These are phyloP conservation scores for Sphaerophoria taeniata DNA, from an alignment of 2,888 invertebrate species.

Conservation along the genomic window DNA sequence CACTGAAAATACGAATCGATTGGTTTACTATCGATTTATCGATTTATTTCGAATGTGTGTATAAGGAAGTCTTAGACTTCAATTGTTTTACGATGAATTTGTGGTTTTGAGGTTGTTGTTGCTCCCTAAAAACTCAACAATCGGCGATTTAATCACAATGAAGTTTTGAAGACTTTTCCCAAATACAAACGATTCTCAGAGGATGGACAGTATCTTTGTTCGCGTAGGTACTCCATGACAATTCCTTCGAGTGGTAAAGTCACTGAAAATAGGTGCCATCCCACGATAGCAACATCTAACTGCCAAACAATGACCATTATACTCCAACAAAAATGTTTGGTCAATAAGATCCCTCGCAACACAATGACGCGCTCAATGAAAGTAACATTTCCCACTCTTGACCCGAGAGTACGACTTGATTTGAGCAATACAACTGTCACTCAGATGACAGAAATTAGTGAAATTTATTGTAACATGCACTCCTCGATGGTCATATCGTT, in stretches of 20 bases:
- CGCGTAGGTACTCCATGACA: too few relatives aligned
- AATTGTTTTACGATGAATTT: too few relatives aligned
- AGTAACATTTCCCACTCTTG: constrained; percentile 69
- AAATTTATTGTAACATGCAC: constrained; percentile 81
- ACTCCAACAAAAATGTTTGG: constrained; percentile 69
- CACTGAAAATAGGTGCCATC: constrained; percentile 73
- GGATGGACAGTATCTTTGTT: too few relatives aligned
- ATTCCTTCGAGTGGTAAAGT: constrained; percentile 28
- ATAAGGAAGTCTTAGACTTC: too few relatives aligned
- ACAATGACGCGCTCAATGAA: constrained; percentile 71
- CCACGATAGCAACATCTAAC: constrained; percentile 43
- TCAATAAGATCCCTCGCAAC: constrained; percentile 68
- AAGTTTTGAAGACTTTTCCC: too few relatives aligned
- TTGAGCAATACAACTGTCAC: constrained; percentile 63
- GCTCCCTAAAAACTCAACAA: too few relatives aligned
- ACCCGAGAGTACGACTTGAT: constrained; percentile 47
- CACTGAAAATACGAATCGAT: constrained; percentile 50
- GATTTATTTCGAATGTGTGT: too few relatives aligned
- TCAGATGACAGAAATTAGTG: constrained; percentile 83
- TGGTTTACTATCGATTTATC: constrained; percentile 13
- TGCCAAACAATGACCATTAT: constrained; percentile 70
- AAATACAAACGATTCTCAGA: too few relatives aligned
- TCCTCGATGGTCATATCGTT: constrained; percentile 22
- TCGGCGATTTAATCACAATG: too few relatives aligned
- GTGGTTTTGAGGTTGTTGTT: too few relatives aligned